Conservation (phyloP, 2,797 vertebrate genomes). For the Sandelia bainsii region DNA sequence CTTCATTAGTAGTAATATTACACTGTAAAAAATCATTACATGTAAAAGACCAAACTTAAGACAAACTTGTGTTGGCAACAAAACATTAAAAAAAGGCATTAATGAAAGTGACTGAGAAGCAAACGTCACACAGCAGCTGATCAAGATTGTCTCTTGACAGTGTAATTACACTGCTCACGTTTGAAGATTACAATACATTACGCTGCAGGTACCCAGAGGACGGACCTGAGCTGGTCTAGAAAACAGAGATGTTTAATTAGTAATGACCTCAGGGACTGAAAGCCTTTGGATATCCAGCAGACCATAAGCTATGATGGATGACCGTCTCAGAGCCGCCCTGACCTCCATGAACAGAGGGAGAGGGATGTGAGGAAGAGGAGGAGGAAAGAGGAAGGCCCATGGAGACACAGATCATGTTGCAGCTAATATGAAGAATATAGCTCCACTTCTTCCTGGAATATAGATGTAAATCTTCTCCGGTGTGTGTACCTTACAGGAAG, state of each 20-base stretch:
- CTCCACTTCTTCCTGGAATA: slow-evolving; percentile 28
- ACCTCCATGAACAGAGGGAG: slow-evolving; percentile 41
- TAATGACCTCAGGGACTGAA: slow-evolving; percentile 53
- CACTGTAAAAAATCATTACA: too few relatives aligned
- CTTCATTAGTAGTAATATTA: too few relatives aligned
- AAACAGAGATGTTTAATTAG: slow-evolving; percentile 64
- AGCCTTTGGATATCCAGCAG: slow-evolving; percentile 8
- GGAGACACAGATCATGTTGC: slow-evolving; percentile 47
- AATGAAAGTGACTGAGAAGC: background rate
- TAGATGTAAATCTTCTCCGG: slow-evolving; percentile 10
- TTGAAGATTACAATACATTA: background rate
- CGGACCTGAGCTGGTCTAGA: slow-evolving; percentile 15
- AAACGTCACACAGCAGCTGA: background rate
- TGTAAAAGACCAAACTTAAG: too few relatives aligned
- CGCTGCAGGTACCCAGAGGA: slow-evolving; percentile 1
- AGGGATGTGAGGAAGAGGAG: slow-evolving; percentile 15
- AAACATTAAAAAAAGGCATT: background rate
- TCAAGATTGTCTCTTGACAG: background rate
- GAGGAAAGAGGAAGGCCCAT: slow-evolving; percentile 21
- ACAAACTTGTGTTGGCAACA: too few relatives aligned
- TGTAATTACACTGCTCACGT: background rate
- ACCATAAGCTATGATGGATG: slow-evolving; percentile 38
- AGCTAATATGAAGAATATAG: slow-evolving; percentile 35
- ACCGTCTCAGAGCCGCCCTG: slow-evolving; percentile 31
- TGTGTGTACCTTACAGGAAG: too few relatives aligned